Percentiles rank a stretch among this genome's conserved stretches.
These are phyloP conservation scores for Megalops atlanticus DNA, from an alignment of 2,113 vertebrate species.

Conservation along the genomic window DNA sequence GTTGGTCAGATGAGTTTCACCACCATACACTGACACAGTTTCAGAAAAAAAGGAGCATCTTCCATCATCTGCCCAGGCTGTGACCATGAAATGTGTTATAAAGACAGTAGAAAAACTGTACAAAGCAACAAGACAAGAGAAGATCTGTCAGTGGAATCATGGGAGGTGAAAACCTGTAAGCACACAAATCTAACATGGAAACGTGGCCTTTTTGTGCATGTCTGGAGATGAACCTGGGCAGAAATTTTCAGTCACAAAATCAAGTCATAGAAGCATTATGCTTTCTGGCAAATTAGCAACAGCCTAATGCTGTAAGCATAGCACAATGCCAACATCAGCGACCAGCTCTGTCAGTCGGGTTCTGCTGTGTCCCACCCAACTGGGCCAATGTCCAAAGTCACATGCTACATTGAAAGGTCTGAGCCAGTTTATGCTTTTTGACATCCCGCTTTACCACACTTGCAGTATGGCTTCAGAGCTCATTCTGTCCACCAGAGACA, in stretches of 20 bases:
- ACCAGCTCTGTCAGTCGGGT: neutral
- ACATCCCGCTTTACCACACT: neutral
- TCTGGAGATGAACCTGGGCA: neutral
- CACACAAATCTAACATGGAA: slow-evolving; percentile 51
- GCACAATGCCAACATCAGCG: slow-evolving; percentile 1
- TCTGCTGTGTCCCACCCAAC: neutral
- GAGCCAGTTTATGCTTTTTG: too few species aligned
- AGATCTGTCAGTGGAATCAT: neutral
- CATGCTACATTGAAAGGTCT: neutral
- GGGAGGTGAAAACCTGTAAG: slow-evolving; percentile 49
- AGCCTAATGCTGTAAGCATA: too few species aligned
- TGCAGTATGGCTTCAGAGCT: neutral
- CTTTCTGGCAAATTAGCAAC: neutral
- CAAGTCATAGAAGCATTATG: too few species aligned
- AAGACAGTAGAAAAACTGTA: slow-evolving; percentile 38
- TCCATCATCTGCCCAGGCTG: neutral
- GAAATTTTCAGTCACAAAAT: neutral
- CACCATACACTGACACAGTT: slow-evolving; percentile 50
- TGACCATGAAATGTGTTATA: neutral
- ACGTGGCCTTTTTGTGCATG: too few species aligned
- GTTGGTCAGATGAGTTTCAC: slow-evolving; percentile 51
- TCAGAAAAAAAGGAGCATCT: neutral
- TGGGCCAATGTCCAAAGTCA: neutral
- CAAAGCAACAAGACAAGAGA: slow-evolving; percentile 46
- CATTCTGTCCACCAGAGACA: neutral